These are phyloP conservation scores for Cettia cetti DNA, from an alignment of 2,113 vertebrate species.

Conservation along the genomic window DNA sequence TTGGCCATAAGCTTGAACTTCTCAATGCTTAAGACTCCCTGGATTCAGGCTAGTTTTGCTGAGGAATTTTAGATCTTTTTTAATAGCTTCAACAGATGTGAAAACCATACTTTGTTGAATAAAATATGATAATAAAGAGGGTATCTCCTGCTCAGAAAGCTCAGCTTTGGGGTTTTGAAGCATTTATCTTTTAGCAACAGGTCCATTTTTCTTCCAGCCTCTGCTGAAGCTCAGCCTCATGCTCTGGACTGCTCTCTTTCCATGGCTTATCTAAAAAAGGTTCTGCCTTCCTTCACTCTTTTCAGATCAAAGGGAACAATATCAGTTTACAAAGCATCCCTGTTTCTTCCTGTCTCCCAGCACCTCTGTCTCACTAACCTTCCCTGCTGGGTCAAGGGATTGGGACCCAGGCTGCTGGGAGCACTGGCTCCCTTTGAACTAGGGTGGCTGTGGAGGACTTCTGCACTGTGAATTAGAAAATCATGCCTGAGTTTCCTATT, in stretches of 20 bases:
- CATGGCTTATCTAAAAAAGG: constrained; percentile 26
- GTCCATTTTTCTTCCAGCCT: not conserved
- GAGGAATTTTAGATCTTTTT: not conserved
- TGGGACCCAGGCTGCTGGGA: not conserved
- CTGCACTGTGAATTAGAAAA: not conserved
- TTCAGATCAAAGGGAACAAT: constrained; percentile 55
- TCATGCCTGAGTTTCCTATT: not conserved
- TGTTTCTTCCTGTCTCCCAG: not conserved
- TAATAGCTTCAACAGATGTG: not conserved
- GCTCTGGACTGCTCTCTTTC: not conserved
- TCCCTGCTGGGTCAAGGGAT: not conserved
- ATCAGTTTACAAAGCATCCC: constrained; percentile 55
- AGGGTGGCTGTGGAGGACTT: not conserved
- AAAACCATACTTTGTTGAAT: not conserved
- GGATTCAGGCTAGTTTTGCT: not conserved
- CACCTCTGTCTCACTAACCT: not conserved
- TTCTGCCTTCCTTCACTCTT: constrained; percentile 51
- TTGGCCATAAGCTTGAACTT: not conserved
- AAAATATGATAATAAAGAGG: not conserved
- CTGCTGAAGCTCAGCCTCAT: not conserved
- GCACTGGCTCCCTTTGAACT: fast-evolving
- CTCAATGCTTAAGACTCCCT: not conserved
- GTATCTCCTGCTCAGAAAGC: not conserved
- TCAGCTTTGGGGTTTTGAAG: not conserved
- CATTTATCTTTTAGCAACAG: not conserved